Conservation (phyloP, 2,113 vertebrate species). For the Toxostoma redivivum region DNA sequence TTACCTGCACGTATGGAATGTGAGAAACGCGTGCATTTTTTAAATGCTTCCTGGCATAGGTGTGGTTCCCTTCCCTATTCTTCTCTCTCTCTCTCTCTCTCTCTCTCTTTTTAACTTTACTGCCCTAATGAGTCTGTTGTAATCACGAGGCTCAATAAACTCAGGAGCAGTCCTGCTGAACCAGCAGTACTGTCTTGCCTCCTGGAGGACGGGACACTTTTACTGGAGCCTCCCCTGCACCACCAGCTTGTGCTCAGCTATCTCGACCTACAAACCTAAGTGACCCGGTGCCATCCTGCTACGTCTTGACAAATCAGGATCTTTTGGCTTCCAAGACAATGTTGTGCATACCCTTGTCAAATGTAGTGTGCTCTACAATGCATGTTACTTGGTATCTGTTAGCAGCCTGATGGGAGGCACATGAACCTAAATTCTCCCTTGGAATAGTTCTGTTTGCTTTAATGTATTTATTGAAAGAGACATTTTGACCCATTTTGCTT, state of each 20-base stretch:
- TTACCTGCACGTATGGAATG: background rate
- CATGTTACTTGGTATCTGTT: background rate
- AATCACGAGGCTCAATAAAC: constrained; percentile 17
- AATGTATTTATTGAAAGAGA: background rate
- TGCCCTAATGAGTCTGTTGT: constrained; percentile 19
- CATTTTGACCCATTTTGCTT: background rate
- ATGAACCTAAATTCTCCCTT: background rate
- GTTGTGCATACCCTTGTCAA: background rate
- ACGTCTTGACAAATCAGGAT: background rate
- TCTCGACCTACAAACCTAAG: background rate
- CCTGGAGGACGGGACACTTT: background rate
- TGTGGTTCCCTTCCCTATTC: constrained; percentile 30
- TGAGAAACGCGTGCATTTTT: constrained; percentile 49
- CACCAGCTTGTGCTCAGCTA: background rate
- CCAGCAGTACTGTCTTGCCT: constrained; percentile 8
- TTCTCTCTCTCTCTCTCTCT: background rate
- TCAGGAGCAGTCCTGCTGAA: background rate
- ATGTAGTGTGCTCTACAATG: background rate
- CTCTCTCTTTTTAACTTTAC: background rate
- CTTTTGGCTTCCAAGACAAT: background rate
- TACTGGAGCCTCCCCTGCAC: background rate
- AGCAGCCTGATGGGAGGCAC: background rate
- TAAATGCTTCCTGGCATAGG: constrained; percentile 48
- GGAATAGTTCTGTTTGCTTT: background rate
- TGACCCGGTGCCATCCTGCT: background rate